These are phyloP conservation scores for Apis cerana DNA, from an alignment of 1,140 invertebrate genomes.

Conservation along the genomic window DNA sequence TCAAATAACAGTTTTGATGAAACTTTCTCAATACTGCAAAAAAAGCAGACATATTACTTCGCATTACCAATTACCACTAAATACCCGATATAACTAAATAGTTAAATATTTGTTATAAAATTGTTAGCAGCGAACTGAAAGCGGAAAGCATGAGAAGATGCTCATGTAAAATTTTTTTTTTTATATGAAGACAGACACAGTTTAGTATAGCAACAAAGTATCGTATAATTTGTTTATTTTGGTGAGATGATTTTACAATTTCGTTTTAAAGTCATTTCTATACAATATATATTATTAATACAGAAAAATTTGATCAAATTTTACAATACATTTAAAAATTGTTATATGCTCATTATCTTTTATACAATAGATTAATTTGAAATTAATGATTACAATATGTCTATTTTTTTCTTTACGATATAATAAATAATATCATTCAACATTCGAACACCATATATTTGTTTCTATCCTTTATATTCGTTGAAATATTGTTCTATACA, in stretches of 20 bases:
- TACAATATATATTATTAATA: conserved; percentile 6
- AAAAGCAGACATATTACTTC: conserved; percentile 26
- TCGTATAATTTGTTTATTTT: neutral
- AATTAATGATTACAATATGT: conserved; percentile 10
- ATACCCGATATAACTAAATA: conserved; percentile 8
- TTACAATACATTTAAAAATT: conserved; percentile 23
- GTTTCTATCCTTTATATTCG: neutral
- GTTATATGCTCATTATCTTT: neutral
- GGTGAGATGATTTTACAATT: neutral
- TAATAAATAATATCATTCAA: too few species aligned
- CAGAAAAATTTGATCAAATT: neutral
- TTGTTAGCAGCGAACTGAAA: conserved; percentile 47
- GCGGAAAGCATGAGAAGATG: conserved; percentile 45
- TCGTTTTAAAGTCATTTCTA: neutral
- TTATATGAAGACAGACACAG: conserved; percentile 55
- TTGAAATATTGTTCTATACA: conserved; percentile 44
- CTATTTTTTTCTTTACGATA: neutral
- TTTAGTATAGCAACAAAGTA: conserved; percentile 53
- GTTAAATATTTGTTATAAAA: conserved; percentile 31
- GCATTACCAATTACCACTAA: conserved; percentile 10
- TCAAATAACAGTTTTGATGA: neutral
- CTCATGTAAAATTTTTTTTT: conserved; percentile 19
- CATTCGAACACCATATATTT: too few species aligned
- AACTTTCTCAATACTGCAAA: neutral
- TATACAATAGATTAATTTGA: conserved; percentile 24